phyloP scores from a whole-genome alignment of 1,140 invertebrate genomes.

The Procambarus clarkii region DNA sequence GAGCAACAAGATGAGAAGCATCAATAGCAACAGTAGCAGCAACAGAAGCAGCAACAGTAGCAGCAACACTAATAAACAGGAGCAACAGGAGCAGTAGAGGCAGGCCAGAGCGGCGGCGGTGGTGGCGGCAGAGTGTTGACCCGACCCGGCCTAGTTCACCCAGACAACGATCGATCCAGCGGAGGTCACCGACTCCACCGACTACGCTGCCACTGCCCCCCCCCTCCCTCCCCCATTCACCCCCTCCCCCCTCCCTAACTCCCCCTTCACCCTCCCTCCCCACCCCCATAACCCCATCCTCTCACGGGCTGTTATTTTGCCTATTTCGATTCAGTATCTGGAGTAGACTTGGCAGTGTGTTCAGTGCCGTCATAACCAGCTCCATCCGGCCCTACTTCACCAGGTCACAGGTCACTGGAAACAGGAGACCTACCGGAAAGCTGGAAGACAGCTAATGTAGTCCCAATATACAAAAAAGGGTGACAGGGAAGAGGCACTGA shows the following conservation, averaged over 20 bases:
- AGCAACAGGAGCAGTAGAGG: background rate
- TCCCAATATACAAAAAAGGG: too few species aligned
- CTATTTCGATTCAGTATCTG: background rate
- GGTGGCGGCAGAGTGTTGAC: slow-evolving; percentile 46
- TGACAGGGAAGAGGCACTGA: too few species aligned
- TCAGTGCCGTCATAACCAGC: too few species aligned
- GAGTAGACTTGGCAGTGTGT: too few species aligned
- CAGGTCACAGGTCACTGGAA: too few species aligned
- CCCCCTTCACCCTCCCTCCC: too few species aligned
- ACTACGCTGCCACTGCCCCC: slow-evolving; percentile 29
- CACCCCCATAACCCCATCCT: too few species aligned
- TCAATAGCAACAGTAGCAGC: background rate
- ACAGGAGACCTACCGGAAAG: too few species aligned
- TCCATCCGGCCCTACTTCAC: background rate
- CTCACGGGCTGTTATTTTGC: too few species aligned
- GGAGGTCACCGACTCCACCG: slow-evolving; percentile 51
- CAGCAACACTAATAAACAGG: background rate
- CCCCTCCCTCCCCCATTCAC: background rate
- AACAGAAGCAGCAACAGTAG: background rate
- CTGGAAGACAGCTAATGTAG: too few species aligned
- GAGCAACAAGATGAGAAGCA: background rate
- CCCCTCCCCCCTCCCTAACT: background rate
- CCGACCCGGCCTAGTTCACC: slow-evolving; percentile 63
- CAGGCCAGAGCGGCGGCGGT: background rate
- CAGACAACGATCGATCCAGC: slow-evolving; percentile 58